A percentile compares a stretch with the other conserved stretches of the same genome.
Conservation (phyloP, 1,140 invertebrate genomes). For the Intoshia linei region DNA sequence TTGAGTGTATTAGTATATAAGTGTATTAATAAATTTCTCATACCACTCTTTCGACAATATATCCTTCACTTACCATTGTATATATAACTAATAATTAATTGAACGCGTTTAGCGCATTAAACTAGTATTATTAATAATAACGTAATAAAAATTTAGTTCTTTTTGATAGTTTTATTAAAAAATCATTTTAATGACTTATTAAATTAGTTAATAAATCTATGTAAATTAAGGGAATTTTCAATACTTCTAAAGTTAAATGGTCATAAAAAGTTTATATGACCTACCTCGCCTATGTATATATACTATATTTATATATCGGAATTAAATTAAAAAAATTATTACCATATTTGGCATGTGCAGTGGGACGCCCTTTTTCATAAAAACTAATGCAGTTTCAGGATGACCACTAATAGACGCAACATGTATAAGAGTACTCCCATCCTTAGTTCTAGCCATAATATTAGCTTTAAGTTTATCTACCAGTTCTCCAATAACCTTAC, state of each 20-base stretch:
- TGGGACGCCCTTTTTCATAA: constrained; percentile 92
- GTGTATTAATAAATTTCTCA: no score
- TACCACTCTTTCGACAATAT: no score
- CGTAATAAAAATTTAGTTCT: no score
- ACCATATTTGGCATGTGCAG: constrained; percentile 89
- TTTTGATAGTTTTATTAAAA: no score
- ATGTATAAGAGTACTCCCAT: constrained; percentile 87
- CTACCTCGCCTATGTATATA: background rate
- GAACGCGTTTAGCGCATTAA: no score
- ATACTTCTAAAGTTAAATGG: background rate
- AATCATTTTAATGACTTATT: no score
- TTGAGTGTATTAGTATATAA: background rate
- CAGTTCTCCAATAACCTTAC: constrained; percentile 60
- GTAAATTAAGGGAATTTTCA: no score
- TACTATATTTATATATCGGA: background rate
- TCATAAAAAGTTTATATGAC: background rate
- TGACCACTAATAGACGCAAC: constrained; percentile 74
- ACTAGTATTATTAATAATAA: no score
- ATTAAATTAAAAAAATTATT: background rate
- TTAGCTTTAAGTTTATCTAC: constrained; percentile 89
- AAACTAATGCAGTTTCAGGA: constrained; percentile 81
- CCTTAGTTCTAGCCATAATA: constrained; percentile 26
- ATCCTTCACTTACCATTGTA: no score
- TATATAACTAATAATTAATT: no score
- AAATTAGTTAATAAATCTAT: no score